These are phyloP conservation scores for Platyura marginata DNA, from an alignment of 1,140 invertebrate species.

Conservation along the genomic window DNA sequence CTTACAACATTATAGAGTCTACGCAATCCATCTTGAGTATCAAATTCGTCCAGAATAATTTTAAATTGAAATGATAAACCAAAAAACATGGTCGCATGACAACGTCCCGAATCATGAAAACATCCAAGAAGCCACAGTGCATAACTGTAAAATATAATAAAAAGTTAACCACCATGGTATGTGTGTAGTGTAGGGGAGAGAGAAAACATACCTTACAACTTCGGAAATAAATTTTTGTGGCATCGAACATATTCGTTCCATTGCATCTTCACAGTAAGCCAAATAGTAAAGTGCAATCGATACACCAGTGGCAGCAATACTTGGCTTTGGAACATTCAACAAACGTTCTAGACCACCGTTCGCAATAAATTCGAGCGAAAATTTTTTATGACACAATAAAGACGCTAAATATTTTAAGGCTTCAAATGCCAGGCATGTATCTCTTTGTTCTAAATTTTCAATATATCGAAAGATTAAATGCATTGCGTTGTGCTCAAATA, in stretches of 20 bases:
- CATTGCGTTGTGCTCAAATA: constrained; percentile 82
- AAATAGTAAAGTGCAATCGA: constrained; percentile 93
- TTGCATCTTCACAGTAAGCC: constrained; percentile 92
- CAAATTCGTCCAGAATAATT: constrained; percentile 82
- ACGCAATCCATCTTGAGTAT: constrained; percentile 76
- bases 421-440: constrained; percentile 86
- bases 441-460: constrained; percentile 71
- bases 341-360: constrained; percentile 67
- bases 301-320: constrained; percentile 81
- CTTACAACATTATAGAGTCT: constrained; percentile 83
- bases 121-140: constrained; percentile 86
- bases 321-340: constrained; percentile 75
- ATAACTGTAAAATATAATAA: too few relatives aligned
- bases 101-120: constrained; percentile 87
- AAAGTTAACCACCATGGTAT: too few relatives aligned
- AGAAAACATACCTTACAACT: constrained; percentile 58
- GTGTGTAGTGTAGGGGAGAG: too few relatives aligned
- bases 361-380: constrained; percentile 86
- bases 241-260: constrained; percentile 83
- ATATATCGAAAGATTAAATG: constrained; percentile 79
- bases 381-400: constrained; percentile 91
- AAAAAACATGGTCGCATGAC: constrained; percentile 96
- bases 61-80: constrained; percentile 82
- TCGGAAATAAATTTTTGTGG: constrained; percentile 58
- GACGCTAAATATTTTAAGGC: constrained; percentile 85